Evolutionary conservation across 1,140 invertebrate species (phyloP), one percentile per base, ranked within the genome.

Genomic region (Lucilia sericata): DNA sequence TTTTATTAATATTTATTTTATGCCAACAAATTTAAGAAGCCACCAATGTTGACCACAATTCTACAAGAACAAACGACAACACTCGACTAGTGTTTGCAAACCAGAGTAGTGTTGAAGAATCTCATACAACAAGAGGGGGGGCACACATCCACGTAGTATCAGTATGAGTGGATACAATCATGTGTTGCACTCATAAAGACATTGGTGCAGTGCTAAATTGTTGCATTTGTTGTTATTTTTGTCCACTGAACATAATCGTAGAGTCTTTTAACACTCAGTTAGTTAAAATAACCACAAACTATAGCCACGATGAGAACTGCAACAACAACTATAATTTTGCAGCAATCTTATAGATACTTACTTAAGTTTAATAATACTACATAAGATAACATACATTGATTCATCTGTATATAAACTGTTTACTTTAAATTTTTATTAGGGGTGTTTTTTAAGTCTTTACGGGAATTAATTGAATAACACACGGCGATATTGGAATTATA

Each of bases 21-120:
- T 80, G 76, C 42, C 42, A 80, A 80, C 76, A 80, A 30, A 70
- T 80, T 80, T 80, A 80, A 80, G 76, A 80, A 80, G 76, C 76
- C 76, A 80, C 76, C 76, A 80, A 80, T 80, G 76, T 80, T 80
- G 76, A 80, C 76, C 76, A 80, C 76, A 80, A 80, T 80, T 80
- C 76, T 25, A 80, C 42, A 51, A 47, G 14, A 70, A 21, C n/a
- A 70, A 70, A 70, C 65, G n/a, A 70, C 65, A 21, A 10, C 5
- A 42, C 5, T 42, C 42, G 5, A 10, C 42, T 42, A 42, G 42
- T 42, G 42, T 10, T 8, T 42, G 10, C 42, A 42, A 3, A 7
- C 42, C 42, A 42, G 42, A 42, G 42, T 42, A 42, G 42, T 8
- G 42, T 42, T 42, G 0, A 42, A 10, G 5, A 7, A 42, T 0